Evolutionary conservation across 2,113 vertebrate species (phyloP).

Genomic region (Mormyrus lacerda): DNA sequence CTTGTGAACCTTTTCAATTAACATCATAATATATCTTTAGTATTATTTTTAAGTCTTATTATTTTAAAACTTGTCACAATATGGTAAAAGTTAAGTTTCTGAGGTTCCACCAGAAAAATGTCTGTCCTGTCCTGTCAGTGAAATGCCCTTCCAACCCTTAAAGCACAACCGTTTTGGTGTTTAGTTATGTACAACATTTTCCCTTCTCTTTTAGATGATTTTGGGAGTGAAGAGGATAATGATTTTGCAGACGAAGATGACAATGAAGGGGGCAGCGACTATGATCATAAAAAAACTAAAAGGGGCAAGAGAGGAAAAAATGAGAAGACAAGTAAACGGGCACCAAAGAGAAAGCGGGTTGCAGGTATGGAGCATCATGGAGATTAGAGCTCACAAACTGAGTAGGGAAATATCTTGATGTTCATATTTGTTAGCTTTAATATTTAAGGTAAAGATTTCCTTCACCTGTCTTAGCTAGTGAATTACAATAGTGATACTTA

Average conservation of each 20-base stretch:
- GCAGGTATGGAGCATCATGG: slow-evolving; percentile 54
- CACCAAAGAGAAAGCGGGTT: slow-evolving; percentile 75
- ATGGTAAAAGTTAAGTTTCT: background rate
- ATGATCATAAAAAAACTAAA: slow-evolving; percentile 77
- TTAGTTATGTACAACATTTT: background rate
- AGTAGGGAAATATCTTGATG: background rate
- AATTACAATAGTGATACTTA: no score
- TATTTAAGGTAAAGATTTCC: background rate
- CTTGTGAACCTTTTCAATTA: background rate
- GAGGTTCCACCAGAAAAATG: background rate
- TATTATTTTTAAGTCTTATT: background rate
- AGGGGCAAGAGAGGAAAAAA: slow-evolving; percentile 74
- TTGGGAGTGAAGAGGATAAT: slow-evolving; percentile 76
- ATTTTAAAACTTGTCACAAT: background rate
- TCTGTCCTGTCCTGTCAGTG: background rate
- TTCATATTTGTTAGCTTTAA: background rate
- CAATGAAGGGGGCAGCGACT: slow-evolving; percentile 76
- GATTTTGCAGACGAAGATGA: slow-evolving; percentile 68
- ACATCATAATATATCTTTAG: background rate
- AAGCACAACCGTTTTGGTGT: background rate
- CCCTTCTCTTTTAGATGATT: slow-evolving; percentile 60
- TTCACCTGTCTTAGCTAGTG: background rate
- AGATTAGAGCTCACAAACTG: background rate
- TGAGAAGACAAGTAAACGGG: slow-evolving; percentile 67
- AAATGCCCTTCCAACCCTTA: background rate